Percentiles rank a stretch among this genome's conserved stretches.
Evolutionary conservation across 2,113 vertebrate genomes (phyloP).

Genomic region (Planiliza haematocheilus): DNA sequence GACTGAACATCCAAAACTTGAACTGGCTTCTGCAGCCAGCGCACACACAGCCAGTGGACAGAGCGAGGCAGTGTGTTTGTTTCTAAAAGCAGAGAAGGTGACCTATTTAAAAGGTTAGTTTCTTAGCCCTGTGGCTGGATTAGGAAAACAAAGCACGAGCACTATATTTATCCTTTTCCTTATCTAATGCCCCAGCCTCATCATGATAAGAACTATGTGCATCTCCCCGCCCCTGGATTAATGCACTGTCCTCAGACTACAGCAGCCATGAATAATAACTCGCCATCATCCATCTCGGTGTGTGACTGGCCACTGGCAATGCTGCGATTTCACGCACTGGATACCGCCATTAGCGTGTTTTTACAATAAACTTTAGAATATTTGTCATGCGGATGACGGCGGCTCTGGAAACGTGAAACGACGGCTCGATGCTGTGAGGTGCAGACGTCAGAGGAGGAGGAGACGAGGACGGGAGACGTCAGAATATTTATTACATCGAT

Average conservation of each 20-base stretch:
- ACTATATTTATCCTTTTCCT: constrained; percentile 79
- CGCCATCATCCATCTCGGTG: constrained; percentile 55
- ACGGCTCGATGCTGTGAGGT: constrained; percentile 11
- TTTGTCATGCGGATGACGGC: constrained; percentile 24
- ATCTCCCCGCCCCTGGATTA: constrained; percentile 71
- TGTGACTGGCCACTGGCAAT: constrained; percentile 68
- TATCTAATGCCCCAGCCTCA: constrained; percentile 72
- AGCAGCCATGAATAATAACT: constrained; percentile 63
- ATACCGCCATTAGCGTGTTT: constrained; percentile 65
- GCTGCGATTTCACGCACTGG: constrained; percentile 73
- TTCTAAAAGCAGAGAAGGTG: constrained; percentile 71
- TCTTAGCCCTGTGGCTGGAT: constrained; percentile 75
- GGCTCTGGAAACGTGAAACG: not conserved
- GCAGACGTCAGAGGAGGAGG: not conserved
- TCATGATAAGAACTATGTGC: constrained; percentile 72
- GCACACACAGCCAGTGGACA: constrained; percentile 12
- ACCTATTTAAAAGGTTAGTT: constrained; percentile 82
- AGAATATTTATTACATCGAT: no score
- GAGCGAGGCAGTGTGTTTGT: constrained; percentile 20
- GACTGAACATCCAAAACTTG: constrained; percentile 12
- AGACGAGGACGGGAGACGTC: not conserved
- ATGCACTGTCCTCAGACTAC: constrained; percentile 64
- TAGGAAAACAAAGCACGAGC: constrained; percentile 73
- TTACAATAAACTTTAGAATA: constrained; percentile 46
- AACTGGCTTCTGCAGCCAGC: not conserved